Conservation (phyloP, 2,797 vertebrate genomes). For the Prunella strophiata region DNA sequence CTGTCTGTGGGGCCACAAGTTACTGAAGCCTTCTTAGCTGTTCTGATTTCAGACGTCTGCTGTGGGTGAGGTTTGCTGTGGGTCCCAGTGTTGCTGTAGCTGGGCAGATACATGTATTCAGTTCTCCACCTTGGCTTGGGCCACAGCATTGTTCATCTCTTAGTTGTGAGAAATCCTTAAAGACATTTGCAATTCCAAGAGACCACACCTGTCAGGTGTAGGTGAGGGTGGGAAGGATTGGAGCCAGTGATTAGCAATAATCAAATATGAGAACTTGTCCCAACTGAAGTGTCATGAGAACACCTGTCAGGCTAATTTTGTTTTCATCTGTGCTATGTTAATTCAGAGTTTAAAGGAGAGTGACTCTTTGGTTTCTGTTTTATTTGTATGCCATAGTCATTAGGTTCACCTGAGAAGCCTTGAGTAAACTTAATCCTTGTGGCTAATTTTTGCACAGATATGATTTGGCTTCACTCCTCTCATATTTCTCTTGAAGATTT, state of each 20-base stretch:
- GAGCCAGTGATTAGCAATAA: neutral
- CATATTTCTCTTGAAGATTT: neutral
- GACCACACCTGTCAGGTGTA: neutral
- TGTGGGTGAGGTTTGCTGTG: neutral
- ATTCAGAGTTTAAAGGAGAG: neutral
- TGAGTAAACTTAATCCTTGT: neutral
- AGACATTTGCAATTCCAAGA: neutral
- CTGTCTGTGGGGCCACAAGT: neutral
- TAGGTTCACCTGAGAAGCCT: neutral
- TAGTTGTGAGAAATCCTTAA: neutral
- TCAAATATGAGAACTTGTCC: neutral
- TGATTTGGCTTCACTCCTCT: neutral
- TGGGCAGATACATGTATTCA: neutral
- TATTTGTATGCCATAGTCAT: neutral
- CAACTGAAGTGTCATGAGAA: neutral
- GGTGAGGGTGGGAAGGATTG: neutral
- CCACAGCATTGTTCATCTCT: neutral
- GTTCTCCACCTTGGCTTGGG: neutral
- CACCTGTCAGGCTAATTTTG: neutral
- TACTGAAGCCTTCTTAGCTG: neutral
- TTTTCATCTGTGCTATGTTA: neutral
- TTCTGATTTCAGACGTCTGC: neutral
- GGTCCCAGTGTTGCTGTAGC: neutral
- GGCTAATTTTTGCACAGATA: neutral
- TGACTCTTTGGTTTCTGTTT: neutral